Evolutionary conservation across 1,140 invertebrate genomes (phyloP).

Genomic region (Apis cerana): DNA sequence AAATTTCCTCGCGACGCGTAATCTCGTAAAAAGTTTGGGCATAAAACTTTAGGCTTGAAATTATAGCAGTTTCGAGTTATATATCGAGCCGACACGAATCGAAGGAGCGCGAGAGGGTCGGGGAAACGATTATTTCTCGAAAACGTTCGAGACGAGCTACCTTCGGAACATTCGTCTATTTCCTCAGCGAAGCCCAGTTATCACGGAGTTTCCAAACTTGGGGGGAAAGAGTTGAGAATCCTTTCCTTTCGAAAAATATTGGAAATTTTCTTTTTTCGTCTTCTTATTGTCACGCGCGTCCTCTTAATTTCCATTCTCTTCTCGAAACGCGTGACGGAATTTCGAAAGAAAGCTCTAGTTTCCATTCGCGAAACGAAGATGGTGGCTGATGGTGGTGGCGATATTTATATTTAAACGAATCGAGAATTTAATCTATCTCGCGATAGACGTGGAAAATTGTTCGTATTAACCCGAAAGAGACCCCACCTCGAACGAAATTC

Average conservation of each 20-base stretch:
- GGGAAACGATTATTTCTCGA: slow-evolving; percentile 1
- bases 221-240: background rate
- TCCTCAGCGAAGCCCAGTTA: background rate
- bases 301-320: too few relatives aligned
- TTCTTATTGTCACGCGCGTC: too few relatives aligned
- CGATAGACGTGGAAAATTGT: background rate
- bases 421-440: background rate
- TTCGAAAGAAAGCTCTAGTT: too few relatives aligned
- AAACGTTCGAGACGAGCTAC: background rate
- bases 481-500: background rate
- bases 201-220: too few relatives aligned
- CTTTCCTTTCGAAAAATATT: background rate
- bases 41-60: slow-evolving; percentile 6
- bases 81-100: background rate
- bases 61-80: slow-evolving; percentile 33
- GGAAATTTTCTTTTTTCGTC: too few relatives aligned
- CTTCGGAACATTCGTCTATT: background rate
- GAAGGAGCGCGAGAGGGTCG: background rate
- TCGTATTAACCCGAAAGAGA: background rate
- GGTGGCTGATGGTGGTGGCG: too few relatives aligned
- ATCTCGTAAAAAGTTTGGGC: too few relatives aligned
- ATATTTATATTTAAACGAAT: background rate
- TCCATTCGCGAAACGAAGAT: too few relatives aligned
- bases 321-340: too few relatives aligned
- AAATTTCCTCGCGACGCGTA: slow-evolving; percentile 5